Evolutionary conservation across 2,113 vertebrate genomes (phyloP).

Genomic region (Calidris pugnax): DNA sequence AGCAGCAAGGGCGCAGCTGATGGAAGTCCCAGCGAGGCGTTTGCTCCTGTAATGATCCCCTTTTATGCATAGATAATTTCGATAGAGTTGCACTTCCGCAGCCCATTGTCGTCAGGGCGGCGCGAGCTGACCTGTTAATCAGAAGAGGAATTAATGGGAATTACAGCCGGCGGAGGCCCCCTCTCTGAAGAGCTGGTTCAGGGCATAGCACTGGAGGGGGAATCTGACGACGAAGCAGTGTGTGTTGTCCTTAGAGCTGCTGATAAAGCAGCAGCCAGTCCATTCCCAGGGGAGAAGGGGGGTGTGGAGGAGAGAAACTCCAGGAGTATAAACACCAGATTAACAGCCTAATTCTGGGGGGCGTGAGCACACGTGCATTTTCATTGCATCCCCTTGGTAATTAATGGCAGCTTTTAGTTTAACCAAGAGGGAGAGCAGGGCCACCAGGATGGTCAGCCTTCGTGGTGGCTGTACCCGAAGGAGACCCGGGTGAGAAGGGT

Average conservation of each 20-base stretch:
- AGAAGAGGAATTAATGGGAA: slow-evolving; percentile 60
- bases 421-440: not conserved
- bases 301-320: not conserved
- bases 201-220: not conserved
- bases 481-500: not conserved
- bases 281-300: not conserved
- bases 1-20: slow-evolving; percentile 48
- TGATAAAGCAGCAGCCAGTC: slow-evolving; percentile 11
- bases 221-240: not conserved
- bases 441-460: not conserved
- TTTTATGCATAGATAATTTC: slow-evolving; percentile 62
- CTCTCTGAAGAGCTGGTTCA: slow-evolving; percentile 16
- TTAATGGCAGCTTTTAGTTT: not conserved
- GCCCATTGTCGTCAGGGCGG: slow-evolving; percentile 34
- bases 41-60: slow-evolving; percentile 38
- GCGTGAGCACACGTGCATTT: not conserved
- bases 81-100: slow-evolving; percentile 45
- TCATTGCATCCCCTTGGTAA: not conserved
- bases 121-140: slow-evolving; percentile 67
- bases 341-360: not conserved
- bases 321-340: not conserved
- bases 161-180: not conserved
- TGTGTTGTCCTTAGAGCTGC: not conserved
- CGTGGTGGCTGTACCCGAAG: not conserved
- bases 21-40: slow-evolving; percentile 12